These are phyloP conservation scores for Hozukius guyotensis DNA, from an alignment of 2,797 vertebrate species.

Conservation along the genomic window DNA sequence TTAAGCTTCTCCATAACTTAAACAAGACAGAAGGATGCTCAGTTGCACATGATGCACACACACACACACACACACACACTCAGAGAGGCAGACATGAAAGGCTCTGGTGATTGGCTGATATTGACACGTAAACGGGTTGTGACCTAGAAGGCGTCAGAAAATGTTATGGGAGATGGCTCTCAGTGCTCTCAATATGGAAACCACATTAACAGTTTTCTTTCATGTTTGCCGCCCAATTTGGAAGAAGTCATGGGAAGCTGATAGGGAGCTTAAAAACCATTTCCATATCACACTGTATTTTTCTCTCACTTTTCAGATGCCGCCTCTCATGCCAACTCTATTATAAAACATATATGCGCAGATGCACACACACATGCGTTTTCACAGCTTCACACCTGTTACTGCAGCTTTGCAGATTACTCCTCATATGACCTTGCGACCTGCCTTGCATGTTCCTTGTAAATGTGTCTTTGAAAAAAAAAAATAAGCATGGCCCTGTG, in stretches of 20 bases:
- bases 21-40: neutral
- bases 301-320: slow-evolving; percentile 4
- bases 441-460: neutral
- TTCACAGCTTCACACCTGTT: slow-evolving; percentile 4
- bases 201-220: slow-evolving; percentile 29
- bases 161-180: neutral
- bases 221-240: slow-evolving; percentile 37
- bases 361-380: neutral
- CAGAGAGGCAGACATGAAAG: slow-evolving; percentile 21
- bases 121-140: slow-evolving; percentile 16
- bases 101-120: slow-evolving; percentile 9
- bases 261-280: slow-evolving; percentile 27
- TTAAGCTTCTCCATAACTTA: slow-evolving; percentile 21
- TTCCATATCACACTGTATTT: slow-evolving; percentile 21
- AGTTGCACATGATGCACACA: neutral
- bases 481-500: neutral
- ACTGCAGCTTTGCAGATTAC: slow-evolving; percentile 20
- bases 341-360: slow-evolving; percentile 3
- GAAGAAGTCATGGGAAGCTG: slow-evolving; percentile 23
- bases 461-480: neutral
- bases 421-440: neutral
- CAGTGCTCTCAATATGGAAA: slow-evolving; percentile 9
- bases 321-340: slow-evolving; percentile 7
- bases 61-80: neutral
- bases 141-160: slow-evolving; percentile 19